Conservation (phyloP, 2,797 vertebrate species). For the Rhadinocentrus ornatus region DNA sequence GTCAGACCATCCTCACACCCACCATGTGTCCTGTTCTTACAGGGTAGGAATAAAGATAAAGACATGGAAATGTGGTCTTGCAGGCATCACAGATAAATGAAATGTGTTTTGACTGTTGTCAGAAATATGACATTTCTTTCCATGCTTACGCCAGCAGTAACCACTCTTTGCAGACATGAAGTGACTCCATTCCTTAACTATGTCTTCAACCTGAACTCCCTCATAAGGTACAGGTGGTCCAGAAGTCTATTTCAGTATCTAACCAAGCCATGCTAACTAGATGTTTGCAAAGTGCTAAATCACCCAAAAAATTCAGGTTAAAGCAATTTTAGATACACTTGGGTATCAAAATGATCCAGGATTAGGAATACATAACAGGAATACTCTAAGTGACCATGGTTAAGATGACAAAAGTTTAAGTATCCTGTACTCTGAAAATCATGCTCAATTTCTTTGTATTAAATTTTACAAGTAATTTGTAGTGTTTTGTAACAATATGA, state of each 20-base stretch:
- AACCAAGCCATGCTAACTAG: slow-evolving; percentile 14
- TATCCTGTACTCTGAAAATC: neutral
- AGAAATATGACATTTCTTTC: slow-evolving; percentile 26
- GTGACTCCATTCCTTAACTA: slow-evolving; percentile 28
- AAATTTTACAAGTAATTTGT: neutral
- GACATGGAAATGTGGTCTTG: slow-evolving; percentile 20
- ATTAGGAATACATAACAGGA: neutral
- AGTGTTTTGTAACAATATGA: neutral
- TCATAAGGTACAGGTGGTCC: slow-evolving; percentile 38
- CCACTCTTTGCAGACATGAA: slow-evolving; percentile 31
- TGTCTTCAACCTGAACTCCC: slow-evolving; percentile 28
- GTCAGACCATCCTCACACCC: slow-evolving; percentile 35
- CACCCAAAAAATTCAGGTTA: neutral
- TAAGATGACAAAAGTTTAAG: neutral
- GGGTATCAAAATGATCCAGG: neutral
- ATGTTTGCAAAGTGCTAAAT: neutral
- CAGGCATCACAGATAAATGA: slow-evolving; percentile 22
- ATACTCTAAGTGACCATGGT: neutral
- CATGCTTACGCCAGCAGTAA: slow-evolving; percentile 17
- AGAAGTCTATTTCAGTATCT: slow-evolving; percentile 25
- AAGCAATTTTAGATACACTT: neutral
- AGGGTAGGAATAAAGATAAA: slow-evolving; percentile 15
- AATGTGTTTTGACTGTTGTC: slow-evolving; percentile 25
- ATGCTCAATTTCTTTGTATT: neutral
- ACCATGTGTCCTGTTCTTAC: slow-evolving; percentile 35